Percentiles rank a stretch among this genome's conserved stretches.
Conservation (phyloP, 2,888 invertebrate species). For the Syritta pipiens region DNA sequence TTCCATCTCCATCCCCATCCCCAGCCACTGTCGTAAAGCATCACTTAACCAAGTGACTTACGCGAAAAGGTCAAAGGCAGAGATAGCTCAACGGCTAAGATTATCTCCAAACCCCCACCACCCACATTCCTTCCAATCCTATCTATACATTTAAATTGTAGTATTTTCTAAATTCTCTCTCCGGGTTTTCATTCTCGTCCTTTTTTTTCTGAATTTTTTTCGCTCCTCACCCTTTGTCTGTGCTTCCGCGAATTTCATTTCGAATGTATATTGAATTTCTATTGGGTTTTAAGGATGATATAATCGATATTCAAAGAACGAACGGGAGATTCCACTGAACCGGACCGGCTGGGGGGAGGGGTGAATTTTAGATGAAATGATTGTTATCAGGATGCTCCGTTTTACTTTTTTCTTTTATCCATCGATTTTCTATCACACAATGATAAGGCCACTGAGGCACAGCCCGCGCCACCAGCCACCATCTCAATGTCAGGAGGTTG, state of each 20-base stretch:
- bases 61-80: too few species aligned
- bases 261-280: conserved; percentile 38
- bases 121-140: too few species aligned
- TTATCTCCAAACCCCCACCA: too few species aligned
- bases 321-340: neutral
- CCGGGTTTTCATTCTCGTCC: too few species aligned
- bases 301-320: conserved; percentile 40
- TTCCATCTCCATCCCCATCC: too few species aligned
- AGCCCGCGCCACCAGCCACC: neutral
- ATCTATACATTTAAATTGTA: conserved; percentile 34
- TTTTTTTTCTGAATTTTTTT: neutral
- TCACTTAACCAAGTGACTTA: too few species aligned
- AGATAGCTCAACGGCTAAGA: too few species aligned
- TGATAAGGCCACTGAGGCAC: conserved; percentile 20
- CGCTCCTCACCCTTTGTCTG: conserved; percentile 16
- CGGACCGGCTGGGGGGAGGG: neutral
- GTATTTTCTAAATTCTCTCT: conserved; percentile 13
- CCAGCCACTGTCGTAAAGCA: too few species aligned
- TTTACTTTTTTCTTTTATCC: conserved; percentile 10
- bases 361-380: conserved; percentile 30
- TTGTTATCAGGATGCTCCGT: conserved; percentile 20
- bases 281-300: conserved; percentile 39
- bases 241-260: conserved; percentile 32
- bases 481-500: neutral
- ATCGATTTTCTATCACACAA: conserved; percentile 34